These are phyloP conservation scores for Myanophis thanlyinensis DNA, from an alignment of 2,113 vertebrate species.

Conservation along the genomic window DNA sequence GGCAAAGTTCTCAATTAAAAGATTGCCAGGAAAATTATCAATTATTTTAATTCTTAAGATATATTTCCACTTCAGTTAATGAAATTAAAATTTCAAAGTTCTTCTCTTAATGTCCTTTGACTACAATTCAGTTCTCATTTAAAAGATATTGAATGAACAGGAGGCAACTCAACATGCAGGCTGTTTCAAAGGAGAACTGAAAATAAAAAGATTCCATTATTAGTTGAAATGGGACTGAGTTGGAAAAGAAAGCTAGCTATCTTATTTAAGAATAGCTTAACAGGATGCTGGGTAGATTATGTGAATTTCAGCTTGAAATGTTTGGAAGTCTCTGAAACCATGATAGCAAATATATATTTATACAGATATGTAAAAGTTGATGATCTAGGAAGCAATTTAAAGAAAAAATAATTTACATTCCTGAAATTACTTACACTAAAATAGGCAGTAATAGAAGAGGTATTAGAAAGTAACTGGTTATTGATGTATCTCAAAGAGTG, in stretches of 20 bases:
- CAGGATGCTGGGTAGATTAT: not conserved
- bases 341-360: not conserved
- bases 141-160: not conserved
- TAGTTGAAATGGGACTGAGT: not conserved
- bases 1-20: not conserved
- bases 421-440: not conserved
- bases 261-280: not conserved
- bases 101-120: not conserved
- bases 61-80: not conserved
- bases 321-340: not conserved
- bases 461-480: not conserved
- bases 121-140: not conserved
- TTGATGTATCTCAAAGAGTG: not conserved
- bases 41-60: not conserved
- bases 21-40: not conserved
- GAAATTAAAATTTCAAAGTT: not conserved
- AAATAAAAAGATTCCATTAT: not conserved
- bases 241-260: not conserved
- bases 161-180: not conserved
- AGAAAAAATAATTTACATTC: not conserved
- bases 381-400: not conserved
- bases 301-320: not conserved
- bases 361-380: not conserved
- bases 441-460: not conserved
- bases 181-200: not conserved